A percentile compares a stretch with the other conserved stretches of the same genome.
Conservation (phyloP, 2,888 invertebrate genomes). For the Folsomia manolachei region DNA sequence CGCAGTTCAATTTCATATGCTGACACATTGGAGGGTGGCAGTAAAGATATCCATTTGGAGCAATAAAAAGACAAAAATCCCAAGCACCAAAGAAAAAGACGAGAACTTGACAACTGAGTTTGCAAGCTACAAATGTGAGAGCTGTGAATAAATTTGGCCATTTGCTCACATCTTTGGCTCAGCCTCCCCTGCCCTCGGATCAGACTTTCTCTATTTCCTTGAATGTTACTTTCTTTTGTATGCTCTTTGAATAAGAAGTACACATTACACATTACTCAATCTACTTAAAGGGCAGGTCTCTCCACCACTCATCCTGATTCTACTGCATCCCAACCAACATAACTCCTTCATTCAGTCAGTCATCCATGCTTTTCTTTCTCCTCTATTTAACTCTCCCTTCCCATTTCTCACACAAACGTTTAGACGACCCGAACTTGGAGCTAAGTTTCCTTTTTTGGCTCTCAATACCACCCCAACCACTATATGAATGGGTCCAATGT, state of each 20-base stretch:
- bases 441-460: too few species aligned
- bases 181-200: constrained; percentile 26
- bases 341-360: not conserved
- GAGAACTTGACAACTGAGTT: constrained; percentile 48
- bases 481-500: too few species aligned
- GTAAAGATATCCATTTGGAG: constrained; percentile 48
- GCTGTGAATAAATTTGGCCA: constrained; percentile 51
- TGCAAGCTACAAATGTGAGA: constrained; percentile 50
- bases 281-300: constrained; percentile 41
- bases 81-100: constrained; percentile 26
- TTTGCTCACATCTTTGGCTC: constrained; percentile 39
- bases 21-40: not conserved
- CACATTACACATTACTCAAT: constrained; percentile 45
- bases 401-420: too few species aligned
- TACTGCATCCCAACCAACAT: not conserved
- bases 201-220: constrained; percentile 45
- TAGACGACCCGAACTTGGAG: too few species aligned
- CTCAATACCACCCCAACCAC: too few species aligned
- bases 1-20: not conserved
- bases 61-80: constrained; percentile 47
- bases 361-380: not conserved
- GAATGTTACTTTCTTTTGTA: constrained; percentile 45
- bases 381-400: not conserved
- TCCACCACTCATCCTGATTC: constrained; percentile 14
- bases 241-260: constrained; percentile 47